Percentiles rank a stretch among this genome's conserved stretches.
These are phyloP conservation scores for Propsilocerus akamusi DNA, from an alignment of 1,140 invertebrate species.

Conservation along the genomic window DNA sequence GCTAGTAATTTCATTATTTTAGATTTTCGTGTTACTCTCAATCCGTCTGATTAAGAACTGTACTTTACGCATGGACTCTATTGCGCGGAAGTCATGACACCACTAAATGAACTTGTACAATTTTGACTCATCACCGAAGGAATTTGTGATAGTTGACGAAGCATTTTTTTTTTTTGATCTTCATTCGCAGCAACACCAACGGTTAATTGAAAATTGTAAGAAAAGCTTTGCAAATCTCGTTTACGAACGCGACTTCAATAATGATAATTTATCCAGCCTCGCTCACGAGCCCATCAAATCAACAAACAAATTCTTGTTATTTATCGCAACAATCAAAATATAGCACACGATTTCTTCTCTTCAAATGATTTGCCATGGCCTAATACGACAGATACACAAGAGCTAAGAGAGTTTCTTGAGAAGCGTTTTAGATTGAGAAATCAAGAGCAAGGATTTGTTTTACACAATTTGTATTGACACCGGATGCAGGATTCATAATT, in stretches of 20 bases:
- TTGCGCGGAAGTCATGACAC: conserved; percentile 38
- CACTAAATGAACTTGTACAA: conserved; percentile 38
- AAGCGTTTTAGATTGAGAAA: conserved; percentile 29
- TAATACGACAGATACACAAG: conserved; percentile 36
- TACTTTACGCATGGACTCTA: conserved; percentile 62
- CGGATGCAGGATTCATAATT: conserved; percentile 32
- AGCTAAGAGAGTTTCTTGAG: conserved; percentile 39
- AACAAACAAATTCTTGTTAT: conserved; percentile 37
- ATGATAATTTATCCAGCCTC: conserved; percentile 14
- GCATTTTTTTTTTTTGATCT: conserved; percentile 71
- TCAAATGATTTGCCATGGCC: conserved; percentile 56
- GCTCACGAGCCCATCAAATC: conserved; percentile 9
- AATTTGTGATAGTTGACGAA: conserved; percentile 65
- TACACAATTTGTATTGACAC: conserved; percentile 61
- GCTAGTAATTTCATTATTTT: conserved; percentile 41
- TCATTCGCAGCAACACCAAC: conserved; percentile 35
- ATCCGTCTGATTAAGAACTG: conserved; percentile 31
- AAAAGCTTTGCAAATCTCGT: conserved; percentile 42
- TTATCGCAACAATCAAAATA: conserved; percentile 36
- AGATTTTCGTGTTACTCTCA: conserved; percentile 49
- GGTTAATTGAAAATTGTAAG: conserved; percentile 37
- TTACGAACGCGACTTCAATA: conserved; percentile 10
- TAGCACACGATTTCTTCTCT: conserved; percentile 41
- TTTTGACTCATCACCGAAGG: conserved; percentile 49
- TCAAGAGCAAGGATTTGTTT: conserved; percentile 50